Base-by-base conservation (phyloP, 2,888 invertebrate genomes). In the Meandrusa payeni region DNA sequence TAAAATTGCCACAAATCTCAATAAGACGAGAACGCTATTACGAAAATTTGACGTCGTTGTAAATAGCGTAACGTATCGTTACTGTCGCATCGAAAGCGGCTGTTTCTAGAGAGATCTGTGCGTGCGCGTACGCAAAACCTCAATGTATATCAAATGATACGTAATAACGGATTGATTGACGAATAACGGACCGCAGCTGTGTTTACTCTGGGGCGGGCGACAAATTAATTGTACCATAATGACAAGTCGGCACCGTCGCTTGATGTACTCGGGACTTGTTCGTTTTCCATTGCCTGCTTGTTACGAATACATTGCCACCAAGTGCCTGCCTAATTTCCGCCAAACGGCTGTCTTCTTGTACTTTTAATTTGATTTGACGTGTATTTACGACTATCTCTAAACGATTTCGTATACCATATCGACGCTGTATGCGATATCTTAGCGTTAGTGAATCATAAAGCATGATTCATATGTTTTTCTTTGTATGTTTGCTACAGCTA, bases 201-300 rank as follows among this genome's bases (percentile, higher is more conserved):
- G 61, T 69, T 75, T 68, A 61, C 68, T 64, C 65, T 61, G 63
- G 59, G 50, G 41, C 53, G 59, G 62, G 67, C 63, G 72, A 76
- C 76, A 70, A 70, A 75, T 79, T 80, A 79, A 80, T 79, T 69
- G 72, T 61, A 59, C 57, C 48, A 50, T 79, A 79, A 82, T 82
- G 73, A 80, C 69, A 75, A 69, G 73, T 51, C 71, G 69, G 70
- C 63, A 12, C 36, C 32, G 52, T 52, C 46, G 46, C 51, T 53
- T 54, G 51, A 57, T 47, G 56, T 57, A 36, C 41, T 45, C 44
- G 51, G 45, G 32, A 55, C 58, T 56, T 56, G 59, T 60, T 57
- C 46, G 57, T 55, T 64, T 61, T 59, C 56, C 59, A 65, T 66
- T 52, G 55, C 42, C 46, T 43, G 46, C 47, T 57, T 59, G 62